These are phyloP conservation scores for Caenorhabditis briggsae DNA, from an alignment of 1,140 invertebrate genomes.

Conservation along the genomic window DNA sequence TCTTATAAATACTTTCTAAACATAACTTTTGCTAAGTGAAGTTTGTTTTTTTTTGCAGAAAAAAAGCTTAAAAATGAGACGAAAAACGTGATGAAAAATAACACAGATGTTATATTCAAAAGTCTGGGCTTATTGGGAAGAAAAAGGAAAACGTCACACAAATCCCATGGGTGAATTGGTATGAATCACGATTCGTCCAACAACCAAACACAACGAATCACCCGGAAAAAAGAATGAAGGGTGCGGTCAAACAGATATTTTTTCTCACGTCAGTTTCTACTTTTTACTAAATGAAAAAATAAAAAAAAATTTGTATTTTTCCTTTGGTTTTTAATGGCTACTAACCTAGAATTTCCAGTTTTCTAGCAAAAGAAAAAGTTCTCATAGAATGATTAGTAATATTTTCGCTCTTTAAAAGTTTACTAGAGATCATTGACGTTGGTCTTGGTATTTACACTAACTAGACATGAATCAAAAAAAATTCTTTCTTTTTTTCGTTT, in stretches of 20 bases:
- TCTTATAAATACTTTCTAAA: neutral
- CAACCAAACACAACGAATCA: neutral
- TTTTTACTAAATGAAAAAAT: neutral
- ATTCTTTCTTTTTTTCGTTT: no score
- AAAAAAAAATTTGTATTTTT: no score
- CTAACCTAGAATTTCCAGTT: no score
- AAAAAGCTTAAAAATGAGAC: no score
- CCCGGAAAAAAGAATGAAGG: conserved; percentile 13
- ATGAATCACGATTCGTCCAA: conserved; percentile 30
- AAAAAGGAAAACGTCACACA: conserved; percentile 10
- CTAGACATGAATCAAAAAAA: neutral
- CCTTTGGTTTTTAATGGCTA: no score
- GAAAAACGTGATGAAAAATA: neutral
- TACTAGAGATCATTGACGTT: no score
- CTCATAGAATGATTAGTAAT: no score
- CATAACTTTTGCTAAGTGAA: neutral
- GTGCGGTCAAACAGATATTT: conserved; percentile 29
- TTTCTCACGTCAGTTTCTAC: conserved; percentile 3
- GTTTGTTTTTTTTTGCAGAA: no score
- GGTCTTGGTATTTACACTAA: neutral
- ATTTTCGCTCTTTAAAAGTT: no score
- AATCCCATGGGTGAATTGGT: neutral
- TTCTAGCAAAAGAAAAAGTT: no score
- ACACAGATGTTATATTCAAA: neutral
- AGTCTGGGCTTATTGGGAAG: neutral